Percentiles rank a stretch among this genome's conserved stretches.
phyloP scores from a whole-genome alignment of 2,113 vertebrate genomes.

The Lophochroa leadbeateri region DNA sequence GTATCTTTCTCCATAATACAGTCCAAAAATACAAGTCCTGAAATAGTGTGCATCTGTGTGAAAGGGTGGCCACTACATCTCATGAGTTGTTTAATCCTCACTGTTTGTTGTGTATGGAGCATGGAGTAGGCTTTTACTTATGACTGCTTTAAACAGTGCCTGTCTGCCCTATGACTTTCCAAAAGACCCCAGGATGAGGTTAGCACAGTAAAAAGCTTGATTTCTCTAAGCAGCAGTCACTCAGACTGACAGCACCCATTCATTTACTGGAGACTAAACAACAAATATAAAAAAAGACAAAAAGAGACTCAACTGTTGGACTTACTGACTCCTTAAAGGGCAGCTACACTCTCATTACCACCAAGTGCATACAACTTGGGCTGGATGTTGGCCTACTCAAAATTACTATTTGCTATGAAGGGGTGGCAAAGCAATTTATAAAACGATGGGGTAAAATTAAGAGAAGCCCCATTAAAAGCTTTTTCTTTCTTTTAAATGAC shows the following conservation, averaged over 20 bases:
- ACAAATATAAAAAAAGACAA: conserved; percentile 46
- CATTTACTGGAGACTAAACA: conserved; percentile 68
- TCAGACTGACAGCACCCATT: conserved; percentile 71
- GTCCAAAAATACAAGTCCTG: neutral
- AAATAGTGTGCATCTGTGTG: neutral
- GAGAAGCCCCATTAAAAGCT: conserved; percentile 62
- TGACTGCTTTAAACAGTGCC: conserved; percentile 63
- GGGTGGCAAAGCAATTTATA: conserved; percentile 78
- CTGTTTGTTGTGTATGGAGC: neutral
- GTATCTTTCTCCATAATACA: neutral
- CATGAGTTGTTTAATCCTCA: neutral
- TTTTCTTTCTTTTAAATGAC: conserved; percentile 69
- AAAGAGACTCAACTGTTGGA: conserved; percentile 69
- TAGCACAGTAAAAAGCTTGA: conserved; percentile 55
- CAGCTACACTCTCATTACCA: conserved; percentile 75
- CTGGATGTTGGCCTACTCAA: conserved; percentile 70
- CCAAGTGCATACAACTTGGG: conserved; percentile 70
- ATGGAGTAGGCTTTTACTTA: conserved; percentile 50
- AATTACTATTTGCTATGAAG: conserved; percentile 81
- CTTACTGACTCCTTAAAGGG: conserved; percentile 73
- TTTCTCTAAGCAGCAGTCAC: conserved; percentile 68
- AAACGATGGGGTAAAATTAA: conserved; percentile 74
- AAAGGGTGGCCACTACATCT: neutral
- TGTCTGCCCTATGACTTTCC: conserved; percentile 57
- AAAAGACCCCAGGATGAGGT: conserved; percentile 55